A percentile compares a stretch with the other conserved stretches of the same genome.
Evolutionary conservation across 2,888 invertebrate species (phyloP).

Genomic region (Leptinotarsa rubiginosa): DNA sequence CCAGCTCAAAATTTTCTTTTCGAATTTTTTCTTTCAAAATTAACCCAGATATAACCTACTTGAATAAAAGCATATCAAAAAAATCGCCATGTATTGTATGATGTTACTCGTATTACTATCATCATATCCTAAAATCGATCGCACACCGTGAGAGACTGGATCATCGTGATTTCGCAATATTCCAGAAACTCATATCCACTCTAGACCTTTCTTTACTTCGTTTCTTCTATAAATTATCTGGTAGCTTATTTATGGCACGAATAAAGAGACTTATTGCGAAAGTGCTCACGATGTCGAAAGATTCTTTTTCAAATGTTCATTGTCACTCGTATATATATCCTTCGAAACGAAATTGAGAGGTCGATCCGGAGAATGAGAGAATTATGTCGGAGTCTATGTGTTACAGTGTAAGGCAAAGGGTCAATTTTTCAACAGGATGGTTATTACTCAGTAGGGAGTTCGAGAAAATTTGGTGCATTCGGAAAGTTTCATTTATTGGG

Average conservation of each 20-base stretch:
- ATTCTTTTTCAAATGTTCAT: background rate
- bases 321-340: background rate
- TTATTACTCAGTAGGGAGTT: background rate
- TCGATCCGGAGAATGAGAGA: background rate
- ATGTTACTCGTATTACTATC: background rate
- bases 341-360: conserved; percentile 8
- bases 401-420: background rate
- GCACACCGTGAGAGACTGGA: no score
- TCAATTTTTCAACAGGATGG: background rate
- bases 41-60: no score
- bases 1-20: no score
- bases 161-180: no score
- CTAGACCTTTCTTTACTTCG: background rate
- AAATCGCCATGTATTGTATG: no score
- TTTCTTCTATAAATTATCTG: background rate
- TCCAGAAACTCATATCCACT: background rate
- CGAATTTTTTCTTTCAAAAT: no score
- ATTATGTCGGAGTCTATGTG: background rate
- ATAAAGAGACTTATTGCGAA: conserved; percentile 2
- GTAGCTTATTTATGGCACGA: conserved; percentile 2
- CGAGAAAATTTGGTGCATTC: background rate
- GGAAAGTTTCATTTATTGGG: background rate
- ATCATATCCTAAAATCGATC: background rate
- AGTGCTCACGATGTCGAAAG: background rate
- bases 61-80: no score